phyloP scores from a whole-genome alignment of 2,797 vertebrate genomes.

The Semotilus atromaculatus region DNA sequence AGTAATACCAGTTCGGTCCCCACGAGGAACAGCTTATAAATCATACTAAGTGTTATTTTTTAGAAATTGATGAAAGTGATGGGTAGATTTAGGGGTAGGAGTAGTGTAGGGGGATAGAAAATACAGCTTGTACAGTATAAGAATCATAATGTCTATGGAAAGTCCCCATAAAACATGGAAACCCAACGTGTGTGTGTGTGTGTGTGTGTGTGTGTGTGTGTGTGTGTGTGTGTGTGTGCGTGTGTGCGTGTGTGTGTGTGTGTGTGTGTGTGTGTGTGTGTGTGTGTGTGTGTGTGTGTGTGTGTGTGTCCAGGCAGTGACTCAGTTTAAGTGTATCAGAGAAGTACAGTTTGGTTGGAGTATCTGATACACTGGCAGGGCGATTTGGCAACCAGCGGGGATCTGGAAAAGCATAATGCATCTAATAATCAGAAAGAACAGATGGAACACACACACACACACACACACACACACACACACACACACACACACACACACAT shows the following conservation, averaged over 20 bases:
- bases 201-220: background rate
- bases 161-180: background rate
- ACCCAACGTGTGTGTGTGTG: conserved; percentile 15
- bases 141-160: no score
- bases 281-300: conserved; percentile 2
- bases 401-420: conserved; percentile 26
- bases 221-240: background rate
- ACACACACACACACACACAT: background rate
- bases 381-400: conserved; percentile 23
- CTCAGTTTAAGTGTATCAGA: conserved; percentile 2
- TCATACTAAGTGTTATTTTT: no score
- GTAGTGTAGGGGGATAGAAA: background rate
- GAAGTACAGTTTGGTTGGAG: background rate
- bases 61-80: no score
- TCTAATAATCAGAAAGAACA: conserved; percentile 20
- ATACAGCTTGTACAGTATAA: no score
- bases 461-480: background rate
- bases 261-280: background rate
- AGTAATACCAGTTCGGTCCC: no score
- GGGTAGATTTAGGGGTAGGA: background rate
- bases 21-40: no score
- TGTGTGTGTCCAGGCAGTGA: conserved; percentile 16
- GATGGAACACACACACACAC: background rate
- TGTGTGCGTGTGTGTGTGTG: conserved; percentile 10
- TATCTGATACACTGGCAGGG: conserved; percentile 7